Conservation (phyloP, 2,888 invertebrate species). For the Pristionchus maxplancki region DNA sequence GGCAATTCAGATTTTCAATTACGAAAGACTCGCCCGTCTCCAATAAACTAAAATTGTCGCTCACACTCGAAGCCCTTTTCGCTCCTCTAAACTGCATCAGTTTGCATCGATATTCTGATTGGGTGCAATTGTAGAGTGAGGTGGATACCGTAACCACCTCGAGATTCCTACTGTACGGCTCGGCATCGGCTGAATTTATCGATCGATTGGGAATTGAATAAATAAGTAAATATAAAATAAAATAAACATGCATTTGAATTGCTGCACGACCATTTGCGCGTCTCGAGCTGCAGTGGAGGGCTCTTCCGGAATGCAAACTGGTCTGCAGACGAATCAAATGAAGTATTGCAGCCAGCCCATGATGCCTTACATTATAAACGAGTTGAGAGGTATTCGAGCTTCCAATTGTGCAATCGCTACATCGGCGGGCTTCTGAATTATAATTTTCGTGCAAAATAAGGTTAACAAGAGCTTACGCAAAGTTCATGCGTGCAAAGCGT, state of each 20-base stretch:
- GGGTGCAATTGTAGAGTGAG: background rate
- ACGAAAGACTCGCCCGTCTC: background rate
- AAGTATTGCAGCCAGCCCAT: no score
- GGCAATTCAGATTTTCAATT: no score
- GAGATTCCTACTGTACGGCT: background rate
- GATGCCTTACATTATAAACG: background rate
- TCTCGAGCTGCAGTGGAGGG: background rate
- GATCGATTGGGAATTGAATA: background rate
- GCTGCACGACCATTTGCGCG: background rate
- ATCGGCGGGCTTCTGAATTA: background rate
- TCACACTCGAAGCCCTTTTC: background rate
- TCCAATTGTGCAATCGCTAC: background rate
- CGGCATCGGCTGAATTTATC: background rate
- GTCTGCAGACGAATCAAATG: background rate
- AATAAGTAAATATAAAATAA: background rate
- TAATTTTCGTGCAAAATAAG: background rate
- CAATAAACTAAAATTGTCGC: background rate
- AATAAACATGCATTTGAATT: background rate
- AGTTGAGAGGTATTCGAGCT: background rate
- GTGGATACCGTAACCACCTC: background rate
- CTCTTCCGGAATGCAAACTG: background rate
- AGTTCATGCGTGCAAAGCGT: background rate
- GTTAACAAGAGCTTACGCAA: background rate
- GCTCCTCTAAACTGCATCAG: background rate
- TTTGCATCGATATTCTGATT: background rate